Base-by-base conservation (phyloP, 2,888 invertebrate species). In the Zele albiditarsus region DNA sequence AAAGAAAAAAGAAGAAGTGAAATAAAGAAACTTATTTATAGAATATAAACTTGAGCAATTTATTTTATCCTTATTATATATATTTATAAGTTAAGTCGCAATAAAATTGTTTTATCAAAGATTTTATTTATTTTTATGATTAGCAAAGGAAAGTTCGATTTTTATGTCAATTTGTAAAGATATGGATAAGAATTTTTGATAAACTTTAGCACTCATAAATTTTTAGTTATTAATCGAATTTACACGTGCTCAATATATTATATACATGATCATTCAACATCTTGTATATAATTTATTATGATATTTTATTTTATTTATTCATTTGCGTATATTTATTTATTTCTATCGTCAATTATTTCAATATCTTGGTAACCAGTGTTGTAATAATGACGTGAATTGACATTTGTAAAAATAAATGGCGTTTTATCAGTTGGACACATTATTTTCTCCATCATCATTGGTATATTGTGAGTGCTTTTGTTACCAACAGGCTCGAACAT, bases 401-500 rank as follows among this genome's bases (percentile, higher is more conserved):
- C 90, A 27, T 90, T 90, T 0, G 94, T 94, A 88, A 94, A 94
- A 73, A 94, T 90, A 86, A 91, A 94, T 0, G 94, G 94, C 0
- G 91, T 90, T 1, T 86, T 84, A 0, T 85, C 80, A 0, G 90
- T 90, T 0, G 94, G 94, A 77, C 94, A 94, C 71, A 90, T 88
- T 84, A 94, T 92, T 28, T 90, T 90, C 65, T 92, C 91, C 87
- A 94, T 89, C 71, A 94, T 89, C 20, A 91, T 89, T 0, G 92
- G 91, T n/a, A 92, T 87, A 10, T 89, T 90, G 67, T 87, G 88
- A 68, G 90, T 90, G 0, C 92, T 91, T 85, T 94, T 94, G 80
- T 91, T 90, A 31, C 94, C 94, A 3, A 94, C 92, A 0, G 94
- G 94, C 84, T 94, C 93, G 27, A 94, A 86, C 77, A 94, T 90